Percentiles rank a stretch among this genome's conserved stretches.
Evolutionary conservation across 1,140 invertebrate genomes (phyloP).

Genomic region (Drosophila fuyamai): DNA sequence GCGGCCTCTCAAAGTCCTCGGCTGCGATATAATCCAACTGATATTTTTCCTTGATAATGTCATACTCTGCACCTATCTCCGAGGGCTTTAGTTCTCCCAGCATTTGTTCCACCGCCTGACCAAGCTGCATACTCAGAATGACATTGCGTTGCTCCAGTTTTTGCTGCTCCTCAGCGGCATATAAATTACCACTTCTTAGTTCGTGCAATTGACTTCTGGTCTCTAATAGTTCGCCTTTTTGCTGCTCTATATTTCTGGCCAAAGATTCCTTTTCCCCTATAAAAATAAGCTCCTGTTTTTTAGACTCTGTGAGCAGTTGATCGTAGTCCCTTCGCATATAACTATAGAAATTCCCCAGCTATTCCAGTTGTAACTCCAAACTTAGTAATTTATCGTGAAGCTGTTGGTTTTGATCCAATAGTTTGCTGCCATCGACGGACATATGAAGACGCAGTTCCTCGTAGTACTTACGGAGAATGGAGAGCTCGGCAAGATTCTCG

Average conservation of each 20-base stretch:
- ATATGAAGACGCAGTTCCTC: constrained; percentile 73
- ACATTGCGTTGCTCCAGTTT: constrained; percentile 62
- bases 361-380: constrained; percentile 56
- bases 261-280: constrained; percentile 54
- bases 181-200: constrained; percentile 20
- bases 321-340: constrained; percentile 75
- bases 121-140: constrained; percentile 65
- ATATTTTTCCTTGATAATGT: constrained; percentile 73
- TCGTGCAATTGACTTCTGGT: constrained; percentile 20
- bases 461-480: constrained; percentile 62
- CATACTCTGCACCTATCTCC: constrained; percentile 69
- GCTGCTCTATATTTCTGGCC: constrained; percentile 18
- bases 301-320: constrained; percentile 38
- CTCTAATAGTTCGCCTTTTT: constrained; percentile 25
- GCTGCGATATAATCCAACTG: constrained; percentile 70
- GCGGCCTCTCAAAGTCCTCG: constrained; percentile 63
- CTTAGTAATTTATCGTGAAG: constrained; percentile 54
- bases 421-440: constrained; percentile 58
- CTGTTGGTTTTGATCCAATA: constrained; percentile 44
- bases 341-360: constrained; percentile 55
- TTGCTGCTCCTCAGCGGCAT: constrained; percentile 64
- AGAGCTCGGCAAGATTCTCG: constrained; percentile 47
- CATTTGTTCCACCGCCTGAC: constrained; percentile 55
- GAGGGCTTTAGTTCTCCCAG: constrained; percentile 52
- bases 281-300: constrained; percentile 50